A percentile compares a stretch with the other conserved stretches of the same genome.
Evolutionary conservation across 2,888 invertebrate genomes (phyloP).

Genomic region (Colletes collaris): DNA sequence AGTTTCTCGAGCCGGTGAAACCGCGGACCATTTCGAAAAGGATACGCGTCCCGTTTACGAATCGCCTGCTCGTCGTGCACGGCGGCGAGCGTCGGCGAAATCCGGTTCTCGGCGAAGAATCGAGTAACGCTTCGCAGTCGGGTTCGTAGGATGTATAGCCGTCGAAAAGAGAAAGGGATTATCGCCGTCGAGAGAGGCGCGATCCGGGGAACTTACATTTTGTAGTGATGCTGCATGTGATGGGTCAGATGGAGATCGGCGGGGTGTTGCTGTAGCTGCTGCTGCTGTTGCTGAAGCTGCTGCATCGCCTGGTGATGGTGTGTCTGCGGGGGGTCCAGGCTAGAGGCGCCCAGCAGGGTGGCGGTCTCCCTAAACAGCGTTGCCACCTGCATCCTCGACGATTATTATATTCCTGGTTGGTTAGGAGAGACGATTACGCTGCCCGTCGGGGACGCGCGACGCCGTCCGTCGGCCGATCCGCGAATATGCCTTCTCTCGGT

Average conservation of each 20-base stretch:
- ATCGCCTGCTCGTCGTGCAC: neutral
- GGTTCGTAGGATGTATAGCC: neutral
- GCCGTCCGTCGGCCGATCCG: conserved; percentile 19
- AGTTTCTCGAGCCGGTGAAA: conserved; percentile 4
- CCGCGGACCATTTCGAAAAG: neutral
- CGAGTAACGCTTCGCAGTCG: neutral
- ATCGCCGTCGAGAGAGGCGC: neutral
- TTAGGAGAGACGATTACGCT: neutral
- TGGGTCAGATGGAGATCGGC: conserved; percentile 80
- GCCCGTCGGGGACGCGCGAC: neutral
- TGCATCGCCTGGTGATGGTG: conserved; percentile 78
- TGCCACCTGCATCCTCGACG: conserved; percentile 86
- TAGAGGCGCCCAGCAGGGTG: conserved; percentile 87
- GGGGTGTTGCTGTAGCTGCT: conserved; percentile 77
- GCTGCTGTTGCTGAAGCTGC: conserved; percentile 75
- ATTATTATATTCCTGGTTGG: conserved; percentile 17
- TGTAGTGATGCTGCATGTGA: conserved; percentile 82
- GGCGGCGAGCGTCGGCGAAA: neutral
- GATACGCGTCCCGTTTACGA: neutral
- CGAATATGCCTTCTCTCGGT: neutral
- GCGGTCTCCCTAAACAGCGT: conserved; percentile 88
- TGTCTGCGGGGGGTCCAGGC: conserved; percentile 84
- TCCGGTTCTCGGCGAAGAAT: conserved; percentile 6
- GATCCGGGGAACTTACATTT: conserved; percentile 78
- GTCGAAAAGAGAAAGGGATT: conserved; percentile 6